Evolutionary conservation across 1,140 invertebrate genomes (phyloP), one percentile per base, ranked within the genome.

Genomic region (Acromyrmex echinatior): DNA sequence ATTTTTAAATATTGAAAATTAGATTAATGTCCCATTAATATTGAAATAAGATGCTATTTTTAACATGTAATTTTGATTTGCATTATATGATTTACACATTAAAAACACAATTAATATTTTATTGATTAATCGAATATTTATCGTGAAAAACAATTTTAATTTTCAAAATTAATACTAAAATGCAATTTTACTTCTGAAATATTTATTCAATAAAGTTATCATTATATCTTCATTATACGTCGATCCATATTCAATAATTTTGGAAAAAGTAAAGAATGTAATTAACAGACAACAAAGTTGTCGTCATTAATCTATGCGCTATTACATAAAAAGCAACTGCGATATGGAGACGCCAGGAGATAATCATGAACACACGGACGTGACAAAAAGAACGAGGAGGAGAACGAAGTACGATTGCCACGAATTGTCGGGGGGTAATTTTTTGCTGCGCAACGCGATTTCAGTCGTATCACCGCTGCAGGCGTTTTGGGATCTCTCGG

Each of bases 381-480:
- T 39, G 39, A 74, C 56, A 84, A 74, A 76, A 76, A 51, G 70
- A 60, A 63, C 39, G 14, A 39, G 25, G 1, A 39, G 9, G n/a
- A 39, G 3, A 76, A 71, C 66, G 53, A 71, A 49, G 68, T 60
- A 35, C 80, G 68, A 82, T 81, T 74, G 80, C 63, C 10, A 39
- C 28, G 49, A 81, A 9, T 84, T 31, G 80, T 74, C 68, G 28
- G 18, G 39, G 39, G 56, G 1, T 76, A 35, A n/a, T 60, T 76
- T 84, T 84, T 76, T 84, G 56, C 39, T 76, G 28, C 56, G 35
- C 65, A 71, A 58, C 16, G 78, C 35, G 80, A 74, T 84, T 62
- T 84, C n/a, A 56, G 25, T 74, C 56, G 63, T 66, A 70, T 28
- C 70, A 18, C 39, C 25, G 78, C 78, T 58, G 70, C 65, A n/a